Evolutionary conservation across 1,140 invertebrate genomes (phyloP), one percentile per base, ranked within the genome.

Genomic region (Pentalonia nigronervosa): DNA sequence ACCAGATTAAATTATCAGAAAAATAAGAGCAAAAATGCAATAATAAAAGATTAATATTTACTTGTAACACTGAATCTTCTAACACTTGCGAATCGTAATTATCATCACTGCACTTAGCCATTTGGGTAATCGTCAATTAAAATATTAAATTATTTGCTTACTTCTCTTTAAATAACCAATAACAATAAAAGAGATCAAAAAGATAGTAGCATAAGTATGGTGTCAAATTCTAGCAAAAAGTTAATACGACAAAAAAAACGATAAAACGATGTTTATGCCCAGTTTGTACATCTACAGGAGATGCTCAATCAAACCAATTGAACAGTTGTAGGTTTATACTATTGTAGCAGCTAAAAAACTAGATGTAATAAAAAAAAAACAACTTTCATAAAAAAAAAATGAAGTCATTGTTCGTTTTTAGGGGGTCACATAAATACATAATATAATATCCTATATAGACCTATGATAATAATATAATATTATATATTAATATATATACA

Each of bases 11-110:
- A 53, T 3, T 21, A 23, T 2, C 2, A 20, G 8, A 86, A 30
- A 47, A 48, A 30, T n/a, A 34, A 48, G 45, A 6, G 1, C 4
- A 48, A 53, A 50, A 53, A 53, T 53, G 50, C 20, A 53, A 53
- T 53, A 53, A 53, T 20, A 25, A 88, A 50, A 1, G 20, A 48
- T 88, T 76, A 6, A 76, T 50, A 88, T 50, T 88, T 88, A 88
- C 87, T 88, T 88, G 87, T 36, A 48, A 88, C 21, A 88, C 50
- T 1, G 87, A 47, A 20, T 88, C 87, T 50, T 88, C 87, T 23
- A 88, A 48, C 21, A 88, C 87, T 48, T 45, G 87, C 2, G 30
- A 50, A 48, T 50, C 30, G 8, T 48, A 88, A 53, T 21, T 88
- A 53, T 88, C 7, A n/a, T 53, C n/a, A 25, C 21, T 45, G 47